Percentiles rank a stretch among this genome's conserved stretches.
Conservation (phyloP, 2,113 vertebrate species). For the Cyanistes caeruleus region DNA sequence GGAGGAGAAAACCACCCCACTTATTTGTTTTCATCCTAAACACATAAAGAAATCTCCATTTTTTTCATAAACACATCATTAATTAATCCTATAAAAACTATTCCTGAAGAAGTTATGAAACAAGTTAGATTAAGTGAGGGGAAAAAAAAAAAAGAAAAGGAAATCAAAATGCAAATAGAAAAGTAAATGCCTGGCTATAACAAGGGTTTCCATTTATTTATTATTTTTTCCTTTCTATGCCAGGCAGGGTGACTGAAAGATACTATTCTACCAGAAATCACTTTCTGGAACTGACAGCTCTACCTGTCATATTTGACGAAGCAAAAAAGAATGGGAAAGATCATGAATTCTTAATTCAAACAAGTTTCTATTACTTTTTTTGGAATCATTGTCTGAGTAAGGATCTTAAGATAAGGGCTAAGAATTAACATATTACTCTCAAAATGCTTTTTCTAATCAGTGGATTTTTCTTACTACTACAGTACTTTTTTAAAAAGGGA, state of each 20-base stretch:
- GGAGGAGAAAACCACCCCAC: background rate
- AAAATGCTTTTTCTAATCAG: background rate
- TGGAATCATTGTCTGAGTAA: background rate
- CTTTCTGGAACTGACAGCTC: slow-evolving; percentile 15
- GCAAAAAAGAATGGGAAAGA: slow-evolving; percentile 9
- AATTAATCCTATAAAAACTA: background rate
- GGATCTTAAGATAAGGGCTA: background rate
- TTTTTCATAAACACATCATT: background rate
- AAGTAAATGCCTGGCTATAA: background rate
- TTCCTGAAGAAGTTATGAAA: background rate
- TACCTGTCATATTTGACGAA: background rate
- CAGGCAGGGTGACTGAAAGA: background rate
- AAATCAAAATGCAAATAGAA: background rate
- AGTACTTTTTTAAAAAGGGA: background rate
- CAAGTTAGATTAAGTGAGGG: background rate
- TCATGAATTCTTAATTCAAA: background rate
- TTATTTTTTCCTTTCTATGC: background rate
- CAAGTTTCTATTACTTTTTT: slow-evolving; percentile 9
- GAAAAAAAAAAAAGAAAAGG: background rate
- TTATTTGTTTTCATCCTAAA: background rate
- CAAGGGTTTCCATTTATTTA: background rate
- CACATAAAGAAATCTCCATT: background rate
- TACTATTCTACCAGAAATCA: background rate
- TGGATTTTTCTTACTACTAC: background rate
- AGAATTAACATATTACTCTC: background rate